These are phyloP conservation scores for Halesus radiatus DNA, from an alignment of 1,140 invertebrate species.

Conservation along the genomic window DNA sequence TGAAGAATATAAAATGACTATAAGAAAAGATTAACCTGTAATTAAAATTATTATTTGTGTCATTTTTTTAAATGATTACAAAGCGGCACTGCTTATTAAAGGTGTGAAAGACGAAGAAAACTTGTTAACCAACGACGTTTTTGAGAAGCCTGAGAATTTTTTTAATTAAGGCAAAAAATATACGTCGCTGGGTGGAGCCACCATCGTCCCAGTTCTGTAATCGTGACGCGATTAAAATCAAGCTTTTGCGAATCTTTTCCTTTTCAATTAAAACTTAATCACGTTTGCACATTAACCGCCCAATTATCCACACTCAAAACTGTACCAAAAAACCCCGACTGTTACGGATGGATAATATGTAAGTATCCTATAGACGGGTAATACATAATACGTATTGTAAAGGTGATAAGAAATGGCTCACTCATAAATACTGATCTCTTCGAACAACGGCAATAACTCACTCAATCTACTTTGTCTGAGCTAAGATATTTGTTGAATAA, in stretches of 20 bases:
- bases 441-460: too few relatives aligned
- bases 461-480: too few relatives aligned
- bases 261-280: slow-evolving; percentile 28
- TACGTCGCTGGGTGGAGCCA: background rate
- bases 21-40: background rate
- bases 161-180: slow-evolving; percentile 55
- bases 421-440: too few relatives aligned
- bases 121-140: slow-evolving; percentile 11
- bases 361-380: too few relatives aligned
- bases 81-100: slow-evolving; percentile 14
- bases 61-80: background rate
- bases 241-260: slow-evolving; percentile 3
- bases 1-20: too few relatives aligned
- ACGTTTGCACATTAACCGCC: background rate
- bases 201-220: background rate
- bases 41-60: background rate
- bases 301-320: slow-evolving; percentile 1
- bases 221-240: slow-evolving; percentile 32
- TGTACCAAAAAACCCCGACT: background rate
- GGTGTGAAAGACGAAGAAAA: slow-evolving; percentile 22
- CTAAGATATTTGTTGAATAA: too few relatives aligned
- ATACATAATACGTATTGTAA: too few relatives aligned
- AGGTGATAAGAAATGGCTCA: too few relatives aligned
- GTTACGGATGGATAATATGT: too few relatives aligned
- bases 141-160: slow-evolving; percentile 46